These are phyloP conservation scores for Camponotus vicinus DNA, from an alignment of 1,140 invertebrate genomes.

Conservation along the genomic window DNA sequence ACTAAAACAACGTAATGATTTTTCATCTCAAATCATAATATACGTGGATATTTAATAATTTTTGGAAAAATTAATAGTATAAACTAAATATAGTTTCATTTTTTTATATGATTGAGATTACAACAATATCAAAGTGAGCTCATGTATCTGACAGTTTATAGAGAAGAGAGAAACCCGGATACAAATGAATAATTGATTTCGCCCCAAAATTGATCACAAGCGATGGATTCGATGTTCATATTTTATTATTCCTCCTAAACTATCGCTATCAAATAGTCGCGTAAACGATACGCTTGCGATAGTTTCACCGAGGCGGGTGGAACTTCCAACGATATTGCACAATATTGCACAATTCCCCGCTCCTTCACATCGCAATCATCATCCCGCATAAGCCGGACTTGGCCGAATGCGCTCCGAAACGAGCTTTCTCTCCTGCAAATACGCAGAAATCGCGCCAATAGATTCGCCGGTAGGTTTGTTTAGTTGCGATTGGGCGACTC, in stretches of 20 bases:
- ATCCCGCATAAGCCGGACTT: conserved; percentile 65
- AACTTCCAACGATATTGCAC: conserved; percentile 70
- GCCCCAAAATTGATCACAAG: background rate
- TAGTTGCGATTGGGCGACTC: background rate
- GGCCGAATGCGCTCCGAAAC: conserved; percentile 27
- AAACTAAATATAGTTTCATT: background rate
- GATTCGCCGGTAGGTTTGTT: background rate
- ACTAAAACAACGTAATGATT: background rate
- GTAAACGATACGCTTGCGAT: conserved; percentile 60
- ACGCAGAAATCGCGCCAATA: conserved; percentile 43
- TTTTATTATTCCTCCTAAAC: conserved; percentile 16
- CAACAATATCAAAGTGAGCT: background rate
- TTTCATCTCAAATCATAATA: background rate
- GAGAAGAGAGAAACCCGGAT: background rate
- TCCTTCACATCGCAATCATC: conserved; percentile 68
- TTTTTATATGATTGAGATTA: background rate
- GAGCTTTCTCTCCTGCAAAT: conserved; percentile 72
- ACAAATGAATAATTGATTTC: no score
- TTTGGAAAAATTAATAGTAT: background rate
- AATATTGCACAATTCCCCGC: conserved; percentile 72
- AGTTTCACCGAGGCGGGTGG: conserved; percentile 63
- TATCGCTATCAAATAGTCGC: conserved; percentile 10
- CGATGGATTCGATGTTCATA: background rate
- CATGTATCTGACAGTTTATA: background rate
- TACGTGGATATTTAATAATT: background rate